Base-by-base conservation (phyloP, 2,797 vertebrate genomes). In the Synanceia verrucosa region DNA sequence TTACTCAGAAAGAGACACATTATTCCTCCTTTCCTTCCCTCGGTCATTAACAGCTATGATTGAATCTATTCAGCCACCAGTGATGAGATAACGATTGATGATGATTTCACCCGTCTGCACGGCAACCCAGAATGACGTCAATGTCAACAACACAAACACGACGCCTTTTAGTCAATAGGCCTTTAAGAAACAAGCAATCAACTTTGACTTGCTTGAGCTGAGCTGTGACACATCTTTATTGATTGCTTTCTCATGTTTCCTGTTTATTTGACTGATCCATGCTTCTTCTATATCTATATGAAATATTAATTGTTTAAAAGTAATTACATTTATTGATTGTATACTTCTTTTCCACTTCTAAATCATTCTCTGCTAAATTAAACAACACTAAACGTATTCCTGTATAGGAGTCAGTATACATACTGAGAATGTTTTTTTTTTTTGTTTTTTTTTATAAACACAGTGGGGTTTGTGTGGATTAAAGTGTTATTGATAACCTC, bases 401-500 rank as follows among this genome's bases (percentile, higher is more conserved):
- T 11, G 43, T 44, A 44, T 11, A 44, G 43, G 43, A 31, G 47
- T 1, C 0, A 5, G 3, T 56, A 9, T 36, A 19, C 19, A 52
- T 24, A 7, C 36, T 7, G 5, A 26, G 43, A 18, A n/a, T 55
- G 33, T 58, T 12, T 21, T 18, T 55, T 18, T 55, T 9, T 5
- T 48, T 19, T 12, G 26, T 1, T 29, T 21, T 31, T 7, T 0
- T 26, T 37, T 59, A 33, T 11, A 5, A 55, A 55, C 16, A 47
- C 31, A 55, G 4, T 53, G 37, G 5, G 16, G 13, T 47, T 56
- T 31, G 29, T 65, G 50, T 26, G 58, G 62, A 80, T 65, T 71
- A 55, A 65, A 79, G 50, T 21, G 64, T 63, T 44, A 76, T 71
- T 63, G 4, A 33, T 47, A 55, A 72, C 56, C 63, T 5, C 16